Conservation (phyloP, 2,888 invertebrate genomes). For the Fragum sueziense region DNA sequence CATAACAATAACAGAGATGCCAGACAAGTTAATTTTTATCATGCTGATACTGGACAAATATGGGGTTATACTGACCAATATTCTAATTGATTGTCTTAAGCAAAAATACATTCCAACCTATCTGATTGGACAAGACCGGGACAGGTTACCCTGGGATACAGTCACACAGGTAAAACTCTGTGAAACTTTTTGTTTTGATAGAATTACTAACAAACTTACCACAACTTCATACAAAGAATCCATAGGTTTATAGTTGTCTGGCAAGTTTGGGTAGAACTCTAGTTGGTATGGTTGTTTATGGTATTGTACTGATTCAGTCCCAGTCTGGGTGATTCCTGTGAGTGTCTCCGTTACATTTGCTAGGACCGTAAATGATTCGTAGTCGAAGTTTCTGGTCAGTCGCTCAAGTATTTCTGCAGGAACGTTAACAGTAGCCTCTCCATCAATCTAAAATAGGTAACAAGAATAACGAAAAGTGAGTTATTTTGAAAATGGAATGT, state of each 20-base stretch:
- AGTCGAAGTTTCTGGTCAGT: constrained; percentile 46
- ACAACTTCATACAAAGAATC: constrained; percentile 37
- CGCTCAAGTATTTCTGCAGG: constrained; percentile 36
- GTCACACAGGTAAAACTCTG: too few relatives aligned
- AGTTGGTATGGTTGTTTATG: constrained; percentile 88
- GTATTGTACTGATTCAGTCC: constrained; percentile 88
- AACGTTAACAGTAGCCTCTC: constrained; percentile 52
- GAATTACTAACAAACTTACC: constrained; percentile 23
- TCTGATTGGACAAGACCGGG: too few relatives aligned
- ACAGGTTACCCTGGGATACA: too few relatives aligned
- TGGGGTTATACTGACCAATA: too few relatives aligned
- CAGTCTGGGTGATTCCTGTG: constrained; percentile 92
- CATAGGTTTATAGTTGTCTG: constrained; percentile 61
- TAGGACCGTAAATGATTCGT: constrained; percentile 79
- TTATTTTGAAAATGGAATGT: too few relatives aligned
- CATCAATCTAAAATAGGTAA: constrained; percentile 56
- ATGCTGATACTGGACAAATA: too few relatives aligned
- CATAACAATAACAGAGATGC: too few relatives aligned
- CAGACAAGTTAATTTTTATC: too few relatives aligned
- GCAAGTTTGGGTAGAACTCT: constrained; percentile 57
- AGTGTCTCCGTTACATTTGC: constrained; percentile 94
- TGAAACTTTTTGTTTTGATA: too few relatives aligned
- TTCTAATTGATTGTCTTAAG: too few relatives aligned
- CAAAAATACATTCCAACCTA: too few relatives aligned
- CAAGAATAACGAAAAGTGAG: too few relatives aligned